phyloP scores from a whole-genome alignment of 2,797 vertebrate genomes.

The Garrulus glandarius region DNA sequence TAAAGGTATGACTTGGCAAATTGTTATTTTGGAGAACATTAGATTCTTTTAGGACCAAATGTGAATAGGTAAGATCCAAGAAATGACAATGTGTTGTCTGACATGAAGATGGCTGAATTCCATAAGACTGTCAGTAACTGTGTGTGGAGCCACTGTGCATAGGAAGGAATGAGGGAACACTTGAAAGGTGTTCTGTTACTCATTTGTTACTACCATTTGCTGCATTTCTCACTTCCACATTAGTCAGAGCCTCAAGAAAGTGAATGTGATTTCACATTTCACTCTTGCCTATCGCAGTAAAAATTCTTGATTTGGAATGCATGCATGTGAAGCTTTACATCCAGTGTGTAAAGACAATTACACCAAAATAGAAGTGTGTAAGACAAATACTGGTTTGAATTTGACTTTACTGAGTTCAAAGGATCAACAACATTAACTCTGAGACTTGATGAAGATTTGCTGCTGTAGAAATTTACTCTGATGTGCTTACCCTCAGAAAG shows the following conservation, averaged over 20 bases:
- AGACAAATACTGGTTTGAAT: neutral
- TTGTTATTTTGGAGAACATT: neutral
- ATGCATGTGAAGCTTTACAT: neutral
- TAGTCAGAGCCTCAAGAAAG: neutral
- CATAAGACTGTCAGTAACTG: neutral
- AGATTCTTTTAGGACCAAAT: neutral
- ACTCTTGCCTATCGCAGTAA: neutral
- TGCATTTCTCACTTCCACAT: neutral
- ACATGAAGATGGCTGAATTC: neutral
- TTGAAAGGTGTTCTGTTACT: neutral
- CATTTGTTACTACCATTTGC: neutral
- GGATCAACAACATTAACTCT: neutral
- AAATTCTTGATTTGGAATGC: neutral
- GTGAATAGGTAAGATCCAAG: neutral
- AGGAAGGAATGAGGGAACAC: neutral
- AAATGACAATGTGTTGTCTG: neutral
- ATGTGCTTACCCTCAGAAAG: neutral
- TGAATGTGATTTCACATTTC: neutral
- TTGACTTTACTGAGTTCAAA: neutral
- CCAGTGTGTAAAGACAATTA: neutral
- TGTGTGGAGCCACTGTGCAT: neutral
- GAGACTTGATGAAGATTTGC: neutral
- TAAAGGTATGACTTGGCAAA: neutral
- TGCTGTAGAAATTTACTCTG: neutral
- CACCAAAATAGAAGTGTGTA: neutral